phyloP scores from a whole-genome alignment of 2,888 invertebrate genomes.

The Macropis europaea region DNA sequence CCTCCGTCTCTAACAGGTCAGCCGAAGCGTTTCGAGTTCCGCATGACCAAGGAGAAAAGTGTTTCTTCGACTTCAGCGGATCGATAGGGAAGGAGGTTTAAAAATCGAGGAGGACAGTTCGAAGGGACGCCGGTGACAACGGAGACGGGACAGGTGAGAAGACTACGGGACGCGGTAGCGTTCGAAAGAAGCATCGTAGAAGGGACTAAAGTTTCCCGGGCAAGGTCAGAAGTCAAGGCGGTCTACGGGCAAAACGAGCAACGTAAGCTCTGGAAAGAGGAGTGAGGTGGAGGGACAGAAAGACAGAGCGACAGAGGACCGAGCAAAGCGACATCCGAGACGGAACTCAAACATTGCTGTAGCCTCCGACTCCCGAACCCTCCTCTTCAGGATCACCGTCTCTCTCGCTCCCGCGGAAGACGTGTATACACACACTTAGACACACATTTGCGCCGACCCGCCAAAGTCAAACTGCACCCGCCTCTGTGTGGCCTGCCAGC shows the following conservation, averaged over 20 bases:
- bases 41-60: not conserved
- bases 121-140: not conserved
- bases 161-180: not conserved
- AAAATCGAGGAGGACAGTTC: not conserved
- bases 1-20: no score
- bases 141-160: not conserved
- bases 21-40: not conserved
- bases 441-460: slow-evolving; percentile 62
- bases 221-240: slow-evolving; percentile 44
- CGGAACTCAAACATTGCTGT: slow-evolving; percentile 73
- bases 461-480: slow-evolving; percentile 67
- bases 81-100: not conserved
- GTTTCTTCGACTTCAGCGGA: not conserved
- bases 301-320: slow-evolving; percentile 46
- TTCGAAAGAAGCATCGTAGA: slow-evolving; percentile 32
- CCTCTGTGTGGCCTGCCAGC: slow-evolving; percentile 54
- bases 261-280: slow-evolving; percentile 1
- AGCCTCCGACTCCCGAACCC: slow-evolving; percentile 51
- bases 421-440: slow-evolving; percentile 63
- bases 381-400: slow-evolving; percentile 34
- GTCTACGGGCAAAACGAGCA: slow-evolving; percentile 39
- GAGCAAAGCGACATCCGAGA: slow-evolving; percentile 70
- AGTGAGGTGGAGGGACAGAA: slow-evolving; percentile 10
- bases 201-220: slow-evolving; percentile 48
- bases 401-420: slow-evolving; percentile 36